Base-by-base conservation (phyloP, 2,113 vertebrate species). In the Eira barbara region DNA sequence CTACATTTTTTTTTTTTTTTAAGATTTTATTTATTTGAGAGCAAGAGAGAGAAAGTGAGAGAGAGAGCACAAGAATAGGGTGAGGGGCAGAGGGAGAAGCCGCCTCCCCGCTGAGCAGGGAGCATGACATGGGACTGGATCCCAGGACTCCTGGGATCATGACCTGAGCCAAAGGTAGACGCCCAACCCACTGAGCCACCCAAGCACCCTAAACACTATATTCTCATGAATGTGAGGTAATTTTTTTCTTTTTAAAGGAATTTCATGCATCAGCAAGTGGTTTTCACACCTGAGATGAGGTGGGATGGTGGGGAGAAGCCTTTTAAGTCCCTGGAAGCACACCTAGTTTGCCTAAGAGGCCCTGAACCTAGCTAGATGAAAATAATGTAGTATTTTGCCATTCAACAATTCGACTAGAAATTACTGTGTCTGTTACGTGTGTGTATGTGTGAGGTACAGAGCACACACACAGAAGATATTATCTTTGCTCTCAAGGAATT, bases 201-300 rank as follows among this genome's bases (percentile, higher is more conserved):
- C 73, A 45, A 14, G 39, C 3, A 2, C 25, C 73, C 23, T 78
- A 27, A 79, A 96, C 15, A 80, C 49, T 94, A 84, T 55, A 78
- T 86, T 93, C 25, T 97, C 45, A 59, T 21, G 47, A 78, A n/a
- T 47, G 36, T 27, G 31, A 1, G 69, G 93, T 65, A 65, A 15
- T 17, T 67, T 45, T 61, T 78, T 49, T 55, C 29, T 73, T 57
- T 42, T 13, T 93, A n/a, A 86, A 92, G 36, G 55, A 92, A 79
- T 91, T 71, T 92, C 42, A 83, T 25, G 63, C 17, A 63, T 49
- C 34, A 59, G 15, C 39, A 97, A 73, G 59, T 86, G 42, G 57
- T 96, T 74, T 89, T 85, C 84, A 83, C 73, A 74, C 18, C 47
- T 80, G 18, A 86, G 18, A 92, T 79, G n/a, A 96, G 84, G 29